phyloP scores from a whole-genome alignment of 1,140 invertebrate species.

The Vanessa tameamea region DNA sequence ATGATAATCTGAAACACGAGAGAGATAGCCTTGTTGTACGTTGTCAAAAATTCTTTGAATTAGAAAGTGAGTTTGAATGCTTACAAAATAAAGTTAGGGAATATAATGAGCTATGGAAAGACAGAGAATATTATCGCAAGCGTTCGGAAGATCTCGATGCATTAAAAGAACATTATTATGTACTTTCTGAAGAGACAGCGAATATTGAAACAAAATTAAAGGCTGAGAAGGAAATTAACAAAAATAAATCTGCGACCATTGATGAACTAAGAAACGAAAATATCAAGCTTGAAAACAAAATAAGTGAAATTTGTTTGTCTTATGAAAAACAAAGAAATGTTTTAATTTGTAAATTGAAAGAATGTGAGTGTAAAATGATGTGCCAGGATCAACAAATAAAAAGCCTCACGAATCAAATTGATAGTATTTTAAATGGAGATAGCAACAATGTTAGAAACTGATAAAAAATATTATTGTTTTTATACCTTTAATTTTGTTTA shows the following conservation, averaged over 20 bases:
- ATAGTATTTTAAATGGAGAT: conserved; percentile 59
- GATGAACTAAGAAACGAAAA: conserved; percentile 65
- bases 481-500: conserved; percentile 23
- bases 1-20: conserved; percentile 69
- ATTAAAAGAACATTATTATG: conserved; percentile 66
- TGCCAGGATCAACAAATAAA: conserved; percentile 74
- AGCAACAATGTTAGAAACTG: conserved; percentile 47
- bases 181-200: conserved; percentile 65
- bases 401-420: conserved; percentile 63
- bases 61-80: conserved; percentile 62
- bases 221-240: conserved; percentile 67
- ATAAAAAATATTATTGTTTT: conserved; percentile 24
- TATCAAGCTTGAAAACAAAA: conserved; percentile 59
- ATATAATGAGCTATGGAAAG: conserved; percentile 66
- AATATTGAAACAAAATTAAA: conserved; percentile 66
- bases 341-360: conserved; percentile 67
- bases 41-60: conserved; percentile 60
- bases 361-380: conserved; percentile 70
- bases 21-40: conserved; percentile 54
- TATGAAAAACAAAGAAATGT: conserved; percentile 70
- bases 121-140: conserved; percentile 68
- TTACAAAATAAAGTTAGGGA: conserved; percentile 58
- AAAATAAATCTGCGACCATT: conserved; percentile 56
- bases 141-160: conserved; percentile 64
- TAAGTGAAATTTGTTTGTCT: conserved; percentile 54